phyloP scores from a whole-genome alignment of 30 jellyfish, hydroid and myxozoan genomes.

The Aurelia sp. region DNA sequence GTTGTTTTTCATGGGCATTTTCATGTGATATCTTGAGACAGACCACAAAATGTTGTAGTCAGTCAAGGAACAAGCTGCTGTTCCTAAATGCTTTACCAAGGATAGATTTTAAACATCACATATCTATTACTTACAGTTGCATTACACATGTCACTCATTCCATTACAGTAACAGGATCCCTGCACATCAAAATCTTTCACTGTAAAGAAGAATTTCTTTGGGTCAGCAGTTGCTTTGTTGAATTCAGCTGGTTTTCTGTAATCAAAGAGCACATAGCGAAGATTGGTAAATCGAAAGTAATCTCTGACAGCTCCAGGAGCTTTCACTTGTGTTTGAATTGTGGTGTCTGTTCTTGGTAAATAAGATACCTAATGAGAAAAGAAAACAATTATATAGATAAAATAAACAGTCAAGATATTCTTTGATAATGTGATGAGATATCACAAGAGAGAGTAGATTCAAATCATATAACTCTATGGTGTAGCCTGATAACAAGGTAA shows the following conservation, averaged over 20 bases:
- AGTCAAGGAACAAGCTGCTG: too few relatives aligned
- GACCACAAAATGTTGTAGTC: too few relatives aligned
- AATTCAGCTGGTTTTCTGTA: slow-evolving; percentile 89
- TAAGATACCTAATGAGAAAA: slow-evolving; percentile 74
- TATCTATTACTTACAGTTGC: slow-evolving; percentile 53
- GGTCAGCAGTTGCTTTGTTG: slow-evolving; percentile 74
- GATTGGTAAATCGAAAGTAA: slow-evolving; percentile 79
- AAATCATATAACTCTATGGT: too few relatives aligned
- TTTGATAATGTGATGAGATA: too few relatives aligned
- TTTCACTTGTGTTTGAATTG: slow-evolving; percentile 65
- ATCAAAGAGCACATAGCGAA: slow-evolving; percentile 61
- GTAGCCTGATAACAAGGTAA: too few relatives aligned
- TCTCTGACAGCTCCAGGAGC: slow-evolving; percentile 79
- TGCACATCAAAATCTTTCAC: slow-evolving; percentile 89
- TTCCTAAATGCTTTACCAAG: too few relatives aligned
- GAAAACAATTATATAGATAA: background rate
- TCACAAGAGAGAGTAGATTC: too few relatives aligned
- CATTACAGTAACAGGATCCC: slow-evolving; percentile 95
- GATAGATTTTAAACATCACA: background rate
- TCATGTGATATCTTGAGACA: too few relatives aligned
- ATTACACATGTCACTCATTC: slow-evolving; percentile 90
- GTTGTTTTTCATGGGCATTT: too few relatives aligned
- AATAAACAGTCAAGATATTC: background rate
- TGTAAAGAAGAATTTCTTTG: slow-evolving; percentile 84
- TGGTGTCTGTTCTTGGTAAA: slow-evolving; percentile 88